Evolutionary conservation across 2,888 invertebrate genomes (phyloP), one percentile per base, ranked within the genome.

Genomic region (Chymomyza amoena): DNA sequence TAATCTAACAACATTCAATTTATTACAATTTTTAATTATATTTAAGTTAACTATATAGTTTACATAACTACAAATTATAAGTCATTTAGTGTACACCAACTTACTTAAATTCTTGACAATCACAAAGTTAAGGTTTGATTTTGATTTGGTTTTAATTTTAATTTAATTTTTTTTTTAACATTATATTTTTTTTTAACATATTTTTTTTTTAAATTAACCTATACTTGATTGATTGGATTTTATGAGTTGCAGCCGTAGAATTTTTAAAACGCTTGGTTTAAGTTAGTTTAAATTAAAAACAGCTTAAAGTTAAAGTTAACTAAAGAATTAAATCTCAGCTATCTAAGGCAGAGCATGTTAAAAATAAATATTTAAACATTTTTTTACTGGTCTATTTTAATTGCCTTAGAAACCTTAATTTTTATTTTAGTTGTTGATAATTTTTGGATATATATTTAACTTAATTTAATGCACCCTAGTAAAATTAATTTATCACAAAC

Each of bases 51-150:
- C 70, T 79, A 79, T 45, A 2, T 68, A 68, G 73, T n/a, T 32
- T 62, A 45, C 63, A 80, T 76, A 77, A 66, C 77, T 79, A 76
- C 57, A 71, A 60, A 70, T 61, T 20, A 64, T 64, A 64, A 52
- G 64, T 69, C 68, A 66, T 64, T 77, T 16, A 66, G 25, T 69
- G 50, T 68, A 74, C 66, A 80, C 62, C 69, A 69, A 70, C 75
- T 75, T 68, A 78, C 83, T 78, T 87, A 83, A 87, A 85, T 87
- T 83, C 85, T 70, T 87, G 83, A 80, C 75, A 87, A 83, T 83
- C 83, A 83, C 83, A 83, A 83, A 87, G 78, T 87, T 87, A 75
- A 87, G 74, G 78, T 84, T 87, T 85, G 78, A 76, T 79, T 82
- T 84, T 59, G 60, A 67, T 79, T 78, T 45, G 59, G 65, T 52